Evolutionary conservation across 2,113 vertebrate genomes (phyloP), one percentile per base, ranked within the genome.

Genomic region (Hippocampus mohnikei): DNA sequence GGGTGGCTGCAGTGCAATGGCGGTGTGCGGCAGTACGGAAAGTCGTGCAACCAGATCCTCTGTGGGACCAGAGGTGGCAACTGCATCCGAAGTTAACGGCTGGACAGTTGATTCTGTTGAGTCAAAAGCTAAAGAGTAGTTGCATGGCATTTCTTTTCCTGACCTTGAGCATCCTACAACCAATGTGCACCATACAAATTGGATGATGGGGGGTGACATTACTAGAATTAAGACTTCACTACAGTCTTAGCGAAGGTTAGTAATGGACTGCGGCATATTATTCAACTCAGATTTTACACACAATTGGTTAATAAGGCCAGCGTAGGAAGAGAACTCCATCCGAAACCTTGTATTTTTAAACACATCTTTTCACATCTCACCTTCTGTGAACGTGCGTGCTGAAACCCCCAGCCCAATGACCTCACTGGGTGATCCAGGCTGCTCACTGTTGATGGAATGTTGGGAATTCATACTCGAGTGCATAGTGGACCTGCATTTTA

Each of bases 341-440:
- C 15, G 5, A 2, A 33, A 60, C 15, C 7, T 60, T 58, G 23
- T 58, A 25, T 25, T 27, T 58, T 58, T 27, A 27, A 50, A 58
- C 12, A 4, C 42, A 3, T 12, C 6, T 71, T 64, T 72, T 55
- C 20, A 2, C 29, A 59, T 61, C 67, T 86, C 58, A 96, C 95
- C 93, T 84, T 92, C 88, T 52, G 87, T 92, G 84, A 95, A 95
- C 0, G 93, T 95, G 18, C 91, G 85, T 21, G 94, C 95, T 1
- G 95, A 94, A 44, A 95, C 94, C 71, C 95, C 95, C 58, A 97
- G 93, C 44, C 88, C 92, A 61, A 96, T 95, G 46, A 95, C 86
- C 74, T 98, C 96, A 67, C 89, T 90, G 0, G 93, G 87, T 52
- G 94, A 95, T 71, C 93, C 94, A 3, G 88, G 90, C 73, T 89